A percentile compares a stretch with the other conserved stretches of the same genome.
These are phyloP conservation scores for Baryphthengus martii DNA, from an alignment of 2,113 vertebrate species.

Conservation along the genomic window DNA sequence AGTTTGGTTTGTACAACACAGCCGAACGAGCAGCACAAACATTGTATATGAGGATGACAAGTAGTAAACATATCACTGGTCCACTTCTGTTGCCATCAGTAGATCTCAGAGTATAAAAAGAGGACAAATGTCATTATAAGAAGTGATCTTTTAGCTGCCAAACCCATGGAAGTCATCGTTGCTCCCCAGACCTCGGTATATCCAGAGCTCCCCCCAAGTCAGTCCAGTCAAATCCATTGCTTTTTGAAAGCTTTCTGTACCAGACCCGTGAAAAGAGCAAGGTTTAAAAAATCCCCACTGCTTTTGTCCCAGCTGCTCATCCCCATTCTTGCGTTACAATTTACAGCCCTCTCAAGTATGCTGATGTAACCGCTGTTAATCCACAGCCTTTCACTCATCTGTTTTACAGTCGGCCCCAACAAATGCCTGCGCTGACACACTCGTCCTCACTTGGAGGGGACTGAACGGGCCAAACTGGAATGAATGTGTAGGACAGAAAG, in stretches of 20 bases:
- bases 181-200: background rate
- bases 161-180: background rate
- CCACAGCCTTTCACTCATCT: background rate
- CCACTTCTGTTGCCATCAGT: background rate
- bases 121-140: background rate
- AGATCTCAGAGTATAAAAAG: background rate
- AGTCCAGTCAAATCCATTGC: background rate
- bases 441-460: background rate
- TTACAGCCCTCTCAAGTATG: background rate
- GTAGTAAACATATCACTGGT: background rate
- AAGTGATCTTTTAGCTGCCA: background rate
- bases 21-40: background rate
- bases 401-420: background rate
- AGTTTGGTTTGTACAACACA: slow-evolving; percentile 7
- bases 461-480: background rate
- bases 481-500: background rate
- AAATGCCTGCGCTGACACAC: background rate
- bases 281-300: background rate
- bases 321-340: background rate
- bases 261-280: background rate
- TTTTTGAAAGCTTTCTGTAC: background rate
- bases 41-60: background rate
- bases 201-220: background rate
- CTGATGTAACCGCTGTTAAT: background rate
- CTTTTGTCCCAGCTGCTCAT: background rate